A percentile compares a stretch with the other conserved stretches of the same genome.
phyloP scores from a whole-genome alignment of 2,888 invertebrate genomes.

The Artemia sp. region DNA sequence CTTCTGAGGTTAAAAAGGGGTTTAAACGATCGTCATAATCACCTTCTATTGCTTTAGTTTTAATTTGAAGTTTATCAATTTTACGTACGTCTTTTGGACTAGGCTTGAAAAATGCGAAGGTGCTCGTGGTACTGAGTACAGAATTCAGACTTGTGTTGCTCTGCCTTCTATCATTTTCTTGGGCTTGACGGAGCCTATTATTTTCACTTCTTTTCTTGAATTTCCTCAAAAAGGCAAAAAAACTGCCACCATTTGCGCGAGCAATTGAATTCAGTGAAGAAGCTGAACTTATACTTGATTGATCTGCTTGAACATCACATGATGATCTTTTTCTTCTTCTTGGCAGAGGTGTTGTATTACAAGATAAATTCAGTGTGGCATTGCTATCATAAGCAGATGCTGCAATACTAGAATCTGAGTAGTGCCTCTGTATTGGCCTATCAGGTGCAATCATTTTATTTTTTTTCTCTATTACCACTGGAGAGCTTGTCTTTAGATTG shows the following conservation, averaged over 20 bases:
- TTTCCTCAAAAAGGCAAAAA: slow-evolving; percentile 1
- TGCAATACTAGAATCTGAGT: slow-evolving; percentile 9
- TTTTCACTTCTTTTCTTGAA: slow-evolving; percentile 13
- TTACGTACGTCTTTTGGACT: not conserved
- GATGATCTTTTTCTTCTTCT: not conserved
- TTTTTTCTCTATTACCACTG: not conserved
- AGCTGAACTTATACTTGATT: slow-evolving; percentile 10
- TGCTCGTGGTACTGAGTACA: slow-evolving; percentile 1
- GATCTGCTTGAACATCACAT: slow-evolving; percentile 1
- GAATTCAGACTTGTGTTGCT: slow-evolving; percentile 2
- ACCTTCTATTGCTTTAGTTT: not conserved
- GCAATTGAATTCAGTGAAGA: slow-evolving; percentile 3
- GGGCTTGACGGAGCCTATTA: not conserved
- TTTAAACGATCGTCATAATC: not conserved
- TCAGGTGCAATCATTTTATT: not conserved
- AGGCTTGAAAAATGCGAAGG: not conserved
- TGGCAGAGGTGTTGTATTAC: slow-evolving; percentile 1
- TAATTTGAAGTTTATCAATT: not conserved
- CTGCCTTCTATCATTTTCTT: not conserved
- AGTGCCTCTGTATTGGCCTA: not conserved
- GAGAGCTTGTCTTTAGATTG: slow-evolving; percentile 4
- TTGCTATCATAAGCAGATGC: not conserved
- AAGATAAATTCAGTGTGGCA: not conserved
- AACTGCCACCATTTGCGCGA: slow-evolving; percentile 5
- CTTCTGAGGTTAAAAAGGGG: not conserved